Percentiles rank a stretch among this genome's conserved stretches.
phyloP scores from a whole-genome alignment of 2,113 vertebrate species.

The Aegithalos caudatus region DNA sequence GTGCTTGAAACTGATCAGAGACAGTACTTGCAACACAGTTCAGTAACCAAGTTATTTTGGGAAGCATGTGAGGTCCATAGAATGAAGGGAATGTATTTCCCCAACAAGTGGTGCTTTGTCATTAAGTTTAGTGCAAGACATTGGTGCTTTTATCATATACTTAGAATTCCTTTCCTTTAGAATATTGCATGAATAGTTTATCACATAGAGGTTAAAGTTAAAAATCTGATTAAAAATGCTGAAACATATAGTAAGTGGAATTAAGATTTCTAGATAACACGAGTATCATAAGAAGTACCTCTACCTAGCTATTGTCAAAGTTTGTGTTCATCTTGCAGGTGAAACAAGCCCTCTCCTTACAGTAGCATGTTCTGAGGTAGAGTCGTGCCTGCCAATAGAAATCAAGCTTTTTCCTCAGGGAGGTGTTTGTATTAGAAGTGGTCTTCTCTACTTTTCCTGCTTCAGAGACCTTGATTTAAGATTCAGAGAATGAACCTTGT shows the following conservation, averaged over 20 bases:
- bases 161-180: neutral
- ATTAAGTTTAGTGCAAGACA: neutral
- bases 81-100: neutral
- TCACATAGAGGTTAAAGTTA: neutral
- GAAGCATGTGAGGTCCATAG: neutral
- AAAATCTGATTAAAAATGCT: neutral
- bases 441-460: neutral
- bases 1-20: neutral
- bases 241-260: neutral
- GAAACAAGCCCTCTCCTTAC: neutral
- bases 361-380: neutral
- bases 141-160: neutral
- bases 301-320: neutral
- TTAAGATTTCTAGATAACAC: neutral
- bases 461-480: neutral
- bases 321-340: neutral
- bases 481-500: neutral
- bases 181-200: neutral
- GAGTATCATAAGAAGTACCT: neutral
- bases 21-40: neutral
- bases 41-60: neutral
- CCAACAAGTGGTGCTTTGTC: neutral
- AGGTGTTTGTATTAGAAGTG: neutral
- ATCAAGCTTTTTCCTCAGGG: neutral
- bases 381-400: neutral